Base-by-base conservation (phyloP, 2,888 invertebrate genomes). In the Trypoxylon attenuatum region DNA sequence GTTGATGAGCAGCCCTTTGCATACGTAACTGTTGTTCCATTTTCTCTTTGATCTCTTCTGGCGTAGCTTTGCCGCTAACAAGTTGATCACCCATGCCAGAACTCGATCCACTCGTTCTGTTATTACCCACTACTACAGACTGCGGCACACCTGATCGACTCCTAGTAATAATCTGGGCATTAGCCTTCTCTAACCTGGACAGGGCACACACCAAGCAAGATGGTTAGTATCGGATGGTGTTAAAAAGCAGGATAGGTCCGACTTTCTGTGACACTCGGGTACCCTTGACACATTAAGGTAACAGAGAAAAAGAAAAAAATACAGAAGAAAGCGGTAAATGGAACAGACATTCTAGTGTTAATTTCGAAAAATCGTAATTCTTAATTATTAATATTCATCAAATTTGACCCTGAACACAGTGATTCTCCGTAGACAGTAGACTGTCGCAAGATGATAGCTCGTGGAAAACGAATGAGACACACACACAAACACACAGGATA, bases 21-120 rank as follows among this genome's bases (percentile, higher is more conserved):
- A 96, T 90, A 58, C 95, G 92, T 70, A 97, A 87, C 82, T 97
- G 96, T 71, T 95, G 95, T 82, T 97, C 97, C 93, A 96, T 93
- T 87, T 96, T 96, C 77, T 96, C 96, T 86, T 94, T 95, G 66
- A 94, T 91, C 81, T 95, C 95, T 73, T 93, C 91, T 0, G 93
- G 90, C 22, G 91, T 91, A 0, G 91, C 89, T 78, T 92, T 91
- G 73, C 87, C 90, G 78, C 87, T 90, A 6, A 89, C 88, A 3
- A 84, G 71, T 52, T 86, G 84, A 51, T 87, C 87, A 2, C 74
- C 70, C 5, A 78, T 54, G 6, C 78, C 66, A 13, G 79, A 55
- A 49, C 71, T 69, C 1, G 79, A 59, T 3, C 63, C 60, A 27
- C 68, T 47, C 82, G 87, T 73, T 72, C 84, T 71, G 76, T 82